phyloP scores from a whole-genome alignment of 2,888 invertebrate species.

The Drosophila meridionalis region DNA sequence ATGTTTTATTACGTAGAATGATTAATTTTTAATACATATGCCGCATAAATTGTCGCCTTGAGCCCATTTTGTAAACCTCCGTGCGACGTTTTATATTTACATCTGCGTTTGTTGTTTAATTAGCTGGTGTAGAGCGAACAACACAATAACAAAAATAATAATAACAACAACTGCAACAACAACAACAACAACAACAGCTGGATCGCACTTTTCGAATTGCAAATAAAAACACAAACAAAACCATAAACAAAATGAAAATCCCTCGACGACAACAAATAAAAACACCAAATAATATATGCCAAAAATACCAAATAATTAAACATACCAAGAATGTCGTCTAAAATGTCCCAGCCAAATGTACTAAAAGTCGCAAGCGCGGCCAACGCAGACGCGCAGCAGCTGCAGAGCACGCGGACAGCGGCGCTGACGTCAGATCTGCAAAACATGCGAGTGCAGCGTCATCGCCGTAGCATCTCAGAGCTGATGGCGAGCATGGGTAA shows the following conservation, averaged over 20 bases:
- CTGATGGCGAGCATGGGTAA: constrained; percentile 84
- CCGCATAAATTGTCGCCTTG: constrained; percentile 19
- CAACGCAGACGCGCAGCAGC: constrained; percentile 35
- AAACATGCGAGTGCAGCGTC: constrained; percentile 73
- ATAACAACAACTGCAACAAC: constrained; percentile 17
- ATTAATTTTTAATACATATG: constrained; percentile 1
- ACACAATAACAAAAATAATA: constrained; percentile 25
- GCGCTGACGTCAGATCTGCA: constrained; percentile 41
- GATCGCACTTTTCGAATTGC: constrained; percentile 7
- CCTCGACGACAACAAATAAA: constrained; percentile 23
- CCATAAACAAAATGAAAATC: constrained; percentile 54
- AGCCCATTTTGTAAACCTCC: constrained; percentile 21
- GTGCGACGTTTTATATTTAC: constrained; percentile 25
- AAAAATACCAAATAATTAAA: constrained; percentile 52
- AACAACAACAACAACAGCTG: constrained; percentile 21
- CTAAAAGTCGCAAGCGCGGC: constrained; percentile 14
- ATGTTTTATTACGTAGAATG: constrained; percentile 5
- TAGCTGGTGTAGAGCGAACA: constrained; percentile 43
- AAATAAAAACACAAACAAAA: constrained; percentile 4
- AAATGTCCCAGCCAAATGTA: constrained; percentile 33
- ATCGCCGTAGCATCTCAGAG: constrained; percentile 85
- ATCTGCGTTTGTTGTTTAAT: constrained; percentile 47
- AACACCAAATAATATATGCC: constrained; percentile 54
- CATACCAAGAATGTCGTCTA: background rate
- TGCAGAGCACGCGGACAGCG: constrained; percentile 35